phyloP scores from a whole-genome alignment of 1,140 invertebrate species.

The Cyphomyrmex costatus region DNA sequence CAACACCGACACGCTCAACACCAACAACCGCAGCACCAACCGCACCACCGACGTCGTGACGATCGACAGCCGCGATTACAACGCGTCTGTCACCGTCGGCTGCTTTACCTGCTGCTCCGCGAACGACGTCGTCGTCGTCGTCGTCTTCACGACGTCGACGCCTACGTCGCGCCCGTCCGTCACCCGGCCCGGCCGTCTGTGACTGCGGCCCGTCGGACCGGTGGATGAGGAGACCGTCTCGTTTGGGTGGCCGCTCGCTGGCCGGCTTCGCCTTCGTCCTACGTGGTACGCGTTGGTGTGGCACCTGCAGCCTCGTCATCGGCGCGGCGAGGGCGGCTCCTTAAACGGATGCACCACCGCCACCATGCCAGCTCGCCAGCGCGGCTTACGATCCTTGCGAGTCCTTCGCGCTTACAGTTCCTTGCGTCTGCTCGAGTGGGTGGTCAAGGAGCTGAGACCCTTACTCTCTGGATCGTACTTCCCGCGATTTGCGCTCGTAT shows the following conservation, averaged over 20 bases:
- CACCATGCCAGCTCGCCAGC: constrained; percentile 74
- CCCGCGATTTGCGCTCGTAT: constrained; percentile 8
- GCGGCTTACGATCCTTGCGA: constrained; percentile 26
- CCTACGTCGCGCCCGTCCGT: constrained; percentile 75
- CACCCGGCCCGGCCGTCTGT: constrained; percentile 56
- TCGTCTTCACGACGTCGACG: constrained; percentile 75
- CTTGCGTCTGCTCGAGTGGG: constrained; percentile 16
- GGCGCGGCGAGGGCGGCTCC: constrained; percentile 79
- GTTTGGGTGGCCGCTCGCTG: constrained; percentile 42
- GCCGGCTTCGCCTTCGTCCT: constrained; percentile 69
- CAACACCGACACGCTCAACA: constrained; percentile 68
- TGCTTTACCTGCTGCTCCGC: constrained; percentile 26
- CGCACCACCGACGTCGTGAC: constrained; percentile 65
- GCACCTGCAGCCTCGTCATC: constrained; percentile 78
- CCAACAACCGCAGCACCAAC: constrained; percentile 58
- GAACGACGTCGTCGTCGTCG: constrained; percentile 57
- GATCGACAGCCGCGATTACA: constrained; percentile 51
- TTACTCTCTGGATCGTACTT: not conserved
- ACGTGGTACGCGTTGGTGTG: constrained; percentile 65
- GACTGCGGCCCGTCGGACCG: constrained; percentile 46
- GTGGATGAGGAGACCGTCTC: constrained; percentile 24
- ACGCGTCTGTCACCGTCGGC: constrained; percentile 39
- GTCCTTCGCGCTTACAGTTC: not conserved
- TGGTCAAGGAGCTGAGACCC: not conserved
- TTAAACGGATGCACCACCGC: constrained; percentile 73